These are phyloP conservation scores for Megaceryle maxima DNA, from an alignment of 2,113 vertebrate genomes.

Conservation along the genomic window DNA sequence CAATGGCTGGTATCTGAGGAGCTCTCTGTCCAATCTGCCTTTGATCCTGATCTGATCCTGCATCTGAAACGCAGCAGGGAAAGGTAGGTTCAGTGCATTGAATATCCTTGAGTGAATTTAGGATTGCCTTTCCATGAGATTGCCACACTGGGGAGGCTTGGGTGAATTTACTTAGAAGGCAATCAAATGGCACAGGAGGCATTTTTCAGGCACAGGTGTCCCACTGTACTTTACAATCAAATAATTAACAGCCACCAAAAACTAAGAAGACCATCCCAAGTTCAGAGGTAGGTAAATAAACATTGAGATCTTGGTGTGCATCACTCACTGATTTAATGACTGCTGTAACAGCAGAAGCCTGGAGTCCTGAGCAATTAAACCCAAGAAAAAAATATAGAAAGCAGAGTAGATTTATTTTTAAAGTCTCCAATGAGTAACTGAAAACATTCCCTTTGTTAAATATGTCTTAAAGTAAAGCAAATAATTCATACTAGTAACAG, in stretches of 20 bases:
- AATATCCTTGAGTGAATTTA: not conserved
- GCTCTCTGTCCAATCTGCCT: no score
- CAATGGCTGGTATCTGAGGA: no score
- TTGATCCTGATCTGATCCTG: no score
- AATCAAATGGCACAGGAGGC: not conserved
- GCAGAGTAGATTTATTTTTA: not conserved
- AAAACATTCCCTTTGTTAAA: not conserved
- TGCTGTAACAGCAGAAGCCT: not conserved
- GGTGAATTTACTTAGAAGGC: not conserved
- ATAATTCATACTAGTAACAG: not conserved
- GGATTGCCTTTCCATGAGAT: not conserved
- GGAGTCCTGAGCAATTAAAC: not conserved
- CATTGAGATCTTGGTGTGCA: not conserved
- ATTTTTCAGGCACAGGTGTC: not conserved
- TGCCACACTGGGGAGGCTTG: not conserved
- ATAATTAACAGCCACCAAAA: not conserved
- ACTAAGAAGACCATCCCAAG: not conserved
- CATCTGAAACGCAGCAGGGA: not conserved
- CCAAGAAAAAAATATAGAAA: not conserved
- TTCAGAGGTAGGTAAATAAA: not conserved
- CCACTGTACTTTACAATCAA: not conserved
- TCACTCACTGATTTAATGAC: not conserved
- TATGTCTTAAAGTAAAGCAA: conserved; percentile 2
- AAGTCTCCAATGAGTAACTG: not conserved
- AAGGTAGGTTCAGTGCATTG: not conserved